phyloP scores from a whole-genome alignment of 2,888 invertebrate genomes.

The Drosophila pseudotakahashii region DNA sequence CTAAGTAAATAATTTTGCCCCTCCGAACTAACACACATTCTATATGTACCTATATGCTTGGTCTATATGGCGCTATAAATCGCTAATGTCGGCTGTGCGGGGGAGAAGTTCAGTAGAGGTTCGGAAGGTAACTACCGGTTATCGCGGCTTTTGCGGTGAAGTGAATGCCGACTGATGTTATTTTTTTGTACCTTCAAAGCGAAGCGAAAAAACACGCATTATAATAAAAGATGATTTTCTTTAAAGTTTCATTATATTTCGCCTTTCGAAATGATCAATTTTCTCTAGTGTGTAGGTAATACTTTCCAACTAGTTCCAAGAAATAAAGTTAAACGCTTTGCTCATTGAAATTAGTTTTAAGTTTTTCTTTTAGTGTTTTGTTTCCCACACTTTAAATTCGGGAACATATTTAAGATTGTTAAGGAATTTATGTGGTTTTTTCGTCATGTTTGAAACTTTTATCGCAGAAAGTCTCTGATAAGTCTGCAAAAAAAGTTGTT shows the following conservation, averaged over 20 bases:
- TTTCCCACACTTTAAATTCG: too few species aligned
- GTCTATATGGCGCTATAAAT: conserved; percentile 36
- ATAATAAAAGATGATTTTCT: conserved; percentile 9
- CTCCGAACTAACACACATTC: conserved; percentile 9
- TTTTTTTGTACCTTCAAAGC: neutral
- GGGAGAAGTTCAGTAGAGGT: neutral
- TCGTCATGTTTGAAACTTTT: neutral
- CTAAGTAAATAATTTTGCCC: conserved; percentile 24
- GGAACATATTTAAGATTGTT: too few species aligned
- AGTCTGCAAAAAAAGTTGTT: neutral
- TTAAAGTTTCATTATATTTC: conserved; percentile 3
- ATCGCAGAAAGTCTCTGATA: neutral
- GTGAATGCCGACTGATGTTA: conserved; percentile 2
- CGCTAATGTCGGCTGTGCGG: neutral
- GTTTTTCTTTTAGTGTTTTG: too few species aligned
- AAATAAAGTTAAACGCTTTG: neutral
- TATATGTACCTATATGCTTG: conserved; percentile 5
- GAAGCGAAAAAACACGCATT: neutral
- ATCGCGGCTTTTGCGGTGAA: conserved; percentile 39
- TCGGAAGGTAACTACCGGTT: conserved; percentile 45
- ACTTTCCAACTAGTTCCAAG: conserved; percentile 3
- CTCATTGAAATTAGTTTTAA: too few species aligned
- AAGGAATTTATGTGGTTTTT: neutral
- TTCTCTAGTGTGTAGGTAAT: neutral
- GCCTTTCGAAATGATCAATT: conserved; percentile 1